Evolutionary conservation across 2,113 vertebrate species (phyloP).

Genomic region (Leuciscus idus): DNA sequence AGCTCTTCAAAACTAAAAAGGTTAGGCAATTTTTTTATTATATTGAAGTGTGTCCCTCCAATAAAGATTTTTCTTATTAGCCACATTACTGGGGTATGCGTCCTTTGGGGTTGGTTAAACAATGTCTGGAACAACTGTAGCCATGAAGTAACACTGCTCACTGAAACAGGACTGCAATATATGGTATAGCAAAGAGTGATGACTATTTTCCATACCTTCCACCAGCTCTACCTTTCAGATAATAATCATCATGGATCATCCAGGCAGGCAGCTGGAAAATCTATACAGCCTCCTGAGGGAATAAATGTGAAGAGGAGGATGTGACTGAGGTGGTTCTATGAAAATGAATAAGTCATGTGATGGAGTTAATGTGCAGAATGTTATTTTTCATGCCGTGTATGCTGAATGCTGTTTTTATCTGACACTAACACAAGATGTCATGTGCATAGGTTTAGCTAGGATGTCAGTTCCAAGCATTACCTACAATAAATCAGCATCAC

Average conservation of each 20-base stretch:
- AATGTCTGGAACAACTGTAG: slow-evolving; percentile 59
- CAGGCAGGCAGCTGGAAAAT: slow-evolving; percentile 72
- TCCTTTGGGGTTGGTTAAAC: slow-evolving; percentile 62
- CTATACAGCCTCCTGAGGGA: slow-evolving; percentile 68
- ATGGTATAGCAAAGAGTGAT: slow-evolving; percentile 61
- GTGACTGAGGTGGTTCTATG: slow-evolving; percentile 69
- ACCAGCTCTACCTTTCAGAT: slow-evolving; percentile 59
- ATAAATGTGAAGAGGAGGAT: slow-evolving; percentile 65
- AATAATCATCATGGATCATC: slow-evolving; percentile 69
- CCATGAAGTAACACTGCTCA: slow-evolving; percentile 58
- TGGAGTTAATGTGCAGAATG: slow-evolving; percentile 67
- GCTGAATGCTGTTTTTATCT: slow-evolving; percentile 63
- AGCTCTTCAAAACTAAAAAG: not conserved
- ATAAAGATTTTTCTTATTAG: slow-evolving; percentile 51
- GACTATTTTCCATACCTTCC: slow-evolving; percentile 67
- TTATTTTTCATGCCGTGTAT: slow-evolving; percentile 67
- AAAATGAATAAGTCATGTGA: slow-evolving; percentile 66
- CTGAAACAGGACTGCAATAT: slow-evolving; percentile 64
- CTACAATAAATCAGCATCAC: slow-evolving; percentile 32
- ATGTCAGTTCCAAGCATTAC: slow-evolving; percentile 36
- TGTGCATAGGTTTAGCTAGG: slow-evolving; percentile 53
- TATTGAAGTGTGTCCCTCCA: slow-evolving; percentile 9
- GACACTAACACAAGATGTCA: slow-evolving; percentile 58
- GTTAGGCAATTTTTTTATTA: not conserved
- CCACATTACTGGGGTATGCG: slow-evolving; percentile 40